Conservation (phyloP, 2,797 vertebrate genomes). For the Peromyscus nudipes region DNA sequence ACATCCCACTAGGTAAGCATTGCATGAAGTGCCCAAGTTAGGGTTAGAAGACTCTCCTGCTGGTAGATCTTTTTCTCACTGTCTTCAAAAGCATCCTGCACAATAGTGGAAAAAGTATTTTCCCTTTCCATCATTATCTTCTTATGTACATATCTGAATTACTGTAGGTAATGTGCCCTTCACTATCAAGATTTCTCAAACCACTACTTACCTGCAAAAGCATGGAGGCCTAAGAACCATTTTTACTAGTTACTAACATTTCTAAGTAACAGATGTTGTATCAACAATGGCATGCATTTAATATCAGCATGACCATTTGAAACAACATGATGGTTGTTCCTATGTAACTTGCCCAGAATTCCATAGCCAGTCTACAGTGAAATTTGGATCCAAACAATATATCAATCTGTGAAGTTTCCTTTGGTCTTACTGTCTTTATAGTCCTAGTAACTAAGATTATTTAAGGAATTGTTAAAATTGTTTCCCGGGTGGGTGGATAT, state of each 20-base stretch:
- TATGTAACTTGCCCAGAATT: conserved; percentile 53
- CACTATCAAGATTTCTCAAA: background rate
- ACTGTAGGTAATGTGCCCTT: background rate
- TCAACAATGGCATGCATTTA: conserved; percentile 27
- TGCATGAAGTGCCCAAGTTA: background rate
- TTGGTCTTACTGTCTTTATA: conserved; percentile 44
- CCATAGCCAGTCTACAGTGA: conserved; percentile 18
- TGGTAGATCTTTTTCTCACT: background rate
- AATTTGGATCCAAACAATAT: conserved; percentile 46
- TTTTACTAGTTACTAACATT: conserved; percentile 19
- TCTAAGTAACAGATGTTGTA: conserved; percentile 59
- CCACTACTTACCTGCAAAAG: background rate
- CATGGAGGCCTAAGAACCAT: background rate
- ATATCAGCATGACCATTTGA: conserved; percentile 42
- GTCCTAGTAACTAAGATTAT: conserved; percentile 18
- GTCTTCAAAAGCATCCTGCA: background rate
- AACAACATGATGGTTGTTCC: conserved; percentile 34
- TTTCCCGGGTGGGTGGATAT: background rate
- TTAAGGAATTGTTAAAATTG: conserved; percentile 40
- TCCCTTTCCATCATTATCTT: background rate
- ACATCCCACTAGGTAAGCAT: background rate
- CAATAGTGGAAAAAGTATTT: background rate
- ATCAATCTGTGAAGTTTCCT: conserved; percentile 40
- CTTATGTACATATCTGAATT: background rate
- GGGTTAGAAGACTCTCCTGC: background rate